Evolutionary conservation across 2,888 invertebrate species (phyloP).

Genomic region (Steinernema hermaphroditum): DNA sequence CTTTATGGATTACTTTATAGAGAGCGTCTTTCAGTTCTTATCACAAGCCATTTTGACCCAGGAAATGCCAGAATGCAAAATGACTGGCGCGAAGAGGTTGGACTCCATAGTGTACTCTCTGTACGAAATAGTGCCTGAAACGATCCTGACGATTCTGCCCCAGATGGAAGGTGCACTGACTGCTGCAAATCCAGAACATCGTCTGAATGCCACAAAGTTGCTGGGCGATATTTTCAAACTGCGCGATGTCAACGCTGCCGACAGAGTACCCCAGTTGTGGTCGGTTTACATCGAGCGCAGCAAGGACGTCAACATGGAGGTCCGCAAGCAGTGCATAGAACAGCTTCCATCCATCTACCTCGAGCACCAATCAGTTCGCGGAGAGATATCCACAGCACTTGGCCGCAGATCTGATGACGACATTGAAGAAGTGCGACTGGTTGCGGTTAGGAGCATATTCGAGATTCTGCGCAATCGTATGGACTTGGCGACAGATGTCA

Average conservation of each 20-base stretch:
- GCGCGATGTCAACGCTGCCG: slow-evolving; percentile 5
- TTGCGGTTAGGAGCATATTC: slow-evolving; percentile 5
- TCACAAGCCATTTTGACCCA: slow-evolving; percentile 91
- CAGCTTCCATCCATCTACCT: background rate
- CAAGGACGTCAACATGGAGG: background rate
- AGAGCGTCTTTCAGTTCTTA: slow-evolving; percentile 76
- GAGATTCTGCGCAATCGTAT: background rate
- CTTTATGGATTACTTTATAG: too few relatives aligned
- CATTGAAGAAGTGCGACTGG: slow-evolving; percentile 29
- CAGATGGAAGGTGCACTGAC: slow-evolving; percentile 79
- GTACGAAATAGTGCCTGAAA: slow-evolving; percentile 85
- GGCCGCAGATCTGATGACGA: slow-evolving; percentile 35
- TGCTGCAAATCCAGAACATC: slow-evolving; percentile 25
- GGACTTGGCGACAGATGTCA: background rate
- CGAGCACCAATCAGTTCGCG: slow-evolving; percentile 9
- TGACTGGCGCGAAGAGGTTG: slow-evolving; percentile 70
- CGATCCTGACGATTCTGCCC: slow-evolving; percentile 84
- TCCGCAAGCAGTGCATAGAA: background rate
- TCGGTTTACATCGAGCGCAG: slow-evolving; percentile 25
- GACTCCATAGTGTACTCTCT: slow-evolving; percentile 95
- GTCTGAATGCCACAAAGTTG: slow-evolving; percentile 14
- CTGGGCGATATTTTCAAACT: slow-evolving; percentile 29
- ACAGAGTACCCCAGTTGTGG: slow-evolving; percentile 32
- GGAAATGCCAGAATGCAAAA: slow-evolving; percentile 21
- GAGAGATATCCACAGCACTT: background rate